Evolutionary conservation across 2,888 invertebrate species (phyloP).

Genomic region (Netelia virgata): DNA sequence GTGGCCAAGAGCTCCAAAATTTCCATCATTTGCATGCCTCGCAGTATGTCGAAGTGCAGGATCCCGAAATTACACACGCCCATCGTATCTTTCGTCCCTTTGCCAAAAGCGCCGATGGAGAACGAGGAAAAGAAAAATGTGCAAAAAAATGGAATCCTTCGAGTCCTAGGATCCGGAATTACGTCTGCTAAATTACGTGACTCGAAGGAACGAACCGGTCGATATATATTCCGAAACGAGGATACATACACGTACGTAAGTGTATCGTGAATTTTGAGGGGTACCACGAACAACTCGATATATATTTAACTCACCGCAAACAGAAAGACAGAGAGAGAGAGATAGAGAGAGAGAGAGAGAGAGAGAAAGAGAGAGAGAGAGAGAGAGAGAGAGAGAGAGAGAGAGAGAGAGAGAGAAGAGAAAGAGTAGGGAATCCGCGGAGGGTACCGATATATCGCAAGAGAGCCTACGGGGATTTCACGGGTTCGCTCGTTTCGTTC

Average conservation of each 20-base stretch:
- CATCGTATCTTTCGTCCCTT: not conserved
- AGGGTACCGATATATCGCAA: conserved; percentile 44
- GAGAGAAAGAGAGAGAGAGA: not conserved
- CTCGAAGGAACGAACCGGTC: conserved; percentile 36
- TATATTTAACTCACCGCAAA: conserved; percentile 28
- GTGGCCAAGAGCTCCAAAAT: no score
- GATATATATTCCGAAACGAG: conserved; percentile 42
- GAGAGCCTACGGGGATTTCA: conserved; percentile 35
- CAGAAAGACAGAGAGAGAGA: no score
- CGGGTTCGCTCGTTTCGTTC: conserved; percentile 65
- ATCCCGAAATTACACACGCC: conserved; percentile 1
- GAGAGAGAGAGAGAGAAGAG: no score
- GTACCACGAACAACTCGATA: conserved; percentile 33
- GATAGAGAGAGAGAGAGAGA: not conserved
- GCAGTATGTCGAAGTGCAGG: not conserved
- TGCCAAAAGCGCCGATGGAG: not conserved
- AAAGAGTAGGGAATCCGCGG: not conserved
- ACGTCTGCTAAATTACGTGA: conserved; percentile 49
- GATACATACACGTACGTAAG: not conserved
- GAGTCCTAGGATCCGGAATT: conserved; percentile 47
- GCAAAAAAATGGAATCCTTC: conserved; percentile 12
- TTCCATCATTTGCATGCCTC: no score
- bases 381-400: not conserved
- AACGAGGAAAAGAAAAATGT: not conserved
- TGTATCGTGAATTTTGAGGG: conserved; percentile 10